Percentiles rank a stretch among this genome's conserved stretches.
Conservation (phyloP, 2,888 invertebrate genomes). For the Caenorhabditis sp. region DNA sequence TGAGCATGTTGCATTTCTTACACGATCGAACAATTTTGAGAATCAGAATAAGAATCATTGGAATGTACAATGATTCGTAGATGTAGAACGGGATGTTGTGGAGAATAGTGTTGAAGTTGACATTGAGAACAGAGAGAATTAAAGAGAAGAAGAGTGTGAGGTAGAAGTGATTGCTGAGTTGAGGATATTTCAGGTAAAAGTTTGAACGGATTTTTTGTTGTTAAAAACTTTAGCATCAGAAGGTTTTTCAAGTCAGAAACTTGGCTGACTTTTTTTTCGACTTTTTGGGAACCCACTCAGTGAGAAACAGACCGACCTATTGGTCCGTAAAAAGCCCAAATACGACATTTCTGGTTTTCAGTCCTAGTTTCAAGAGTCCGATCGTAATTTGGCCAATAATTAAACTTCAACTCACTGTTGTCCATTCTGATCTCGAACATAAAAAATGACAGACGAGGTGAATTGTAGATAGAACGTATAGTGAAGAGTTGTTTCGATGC, state of each 20-base stretch:
- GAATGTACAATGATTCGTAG: conserved; percentile 21
- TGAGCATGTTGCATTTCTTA: conserved; percentile 11
- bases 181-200: too few relatives aligned
- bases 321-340: too few relatives aligned
- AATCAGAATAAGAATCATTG: conserved; percentile 1
- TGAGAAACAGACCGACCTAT: too few relatives aligned
- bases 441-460: conserved; percentile 28
- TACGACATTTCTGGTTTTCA: too few relatives aligned
- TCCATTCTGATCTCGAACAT: conserved; percentile 2
- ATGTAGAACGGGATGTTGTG: conserved; percentile 23
- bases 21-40: conserved; percentile 18
- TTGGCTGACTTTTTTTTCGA: too few relatives aligned
- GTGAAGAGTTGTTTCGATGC: conserved; percentile 32
- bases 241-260: neutral
- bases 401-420: neutral
- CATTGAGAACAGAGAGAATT: conserved; percentile 17
- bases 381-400: neutral
- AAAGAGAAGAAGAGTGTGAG: conserved; percentile 11
- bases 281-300: too few relatives aligned
- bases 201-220: too few relatives aligned
- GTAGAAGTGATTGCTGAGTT: conserved; percentile 17
- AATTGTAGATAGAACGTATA: conserved; percentile 30
- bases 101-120: conserved; percentile 28
- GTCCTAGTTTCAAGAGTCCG: too few relatives aligned
- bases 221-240: too few relatives aligned